Conservation (phyloP, 1,140 invertebrate genomes). For the Cryptotermes secundus region DNA sequence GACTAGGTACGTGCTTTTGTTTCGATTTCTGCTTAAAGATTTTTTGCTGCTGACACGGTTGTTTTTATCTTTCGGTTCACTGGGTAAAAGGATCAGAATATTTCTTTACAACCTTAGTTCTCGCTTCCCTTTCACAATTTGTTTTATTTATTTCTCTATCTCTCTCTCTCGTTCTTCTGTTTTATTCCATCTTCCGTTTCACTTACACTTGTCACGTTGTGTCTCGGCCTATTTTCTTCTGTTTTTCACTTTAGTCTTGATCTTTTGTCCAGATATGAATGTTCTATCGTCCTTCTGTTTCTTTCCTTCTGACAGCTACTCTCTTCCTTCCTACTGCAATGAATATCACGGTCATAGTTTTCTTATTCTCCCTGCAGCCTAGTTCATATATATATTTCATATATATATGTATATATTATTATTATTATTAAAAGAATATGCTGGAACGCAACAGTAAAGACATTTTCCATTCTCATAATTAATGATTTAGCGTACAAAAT, state of each 20-base stretch:
- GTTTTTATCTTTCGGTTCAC: not conserved
- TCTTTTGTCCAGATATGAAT: not conserved
- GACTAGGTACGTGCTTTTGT: not conserved
- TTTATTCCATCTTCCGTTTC: not conserved
- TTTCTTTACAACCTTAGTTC: not conserved
- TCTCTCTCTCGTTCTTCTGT: no score
- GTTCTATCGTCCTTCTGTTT: not conserved
- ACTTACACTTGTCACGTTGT: not conserved
- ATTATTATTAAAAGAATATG: no score
- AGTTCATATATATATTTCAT: no score
- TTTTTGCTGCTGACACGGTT: no score
- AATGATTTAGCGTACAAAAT: no score
- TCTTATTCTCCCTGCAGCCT: no score
- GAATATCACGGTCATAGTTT: no score
- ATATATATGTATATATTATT: no score
- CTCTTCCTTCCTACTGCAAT: no score
- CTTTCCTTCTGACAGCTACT: no score
- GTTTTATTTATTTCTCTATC: not conserved
- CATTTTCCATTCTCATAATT: no score
- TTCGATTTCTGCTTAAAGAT: not conserved
- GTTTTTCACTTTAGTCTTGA: not conserved
- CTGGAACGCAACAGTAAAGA: no score
- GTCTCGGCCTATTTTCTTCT: not conserved
- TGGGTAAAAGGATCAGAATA: not conserved
- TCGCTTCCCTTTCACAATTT: not conserved